These are phyloP conservation scores for Hermetia illucens DNA, from an alignment of 1,140 invertebrate species.

Conservation along the genomic window DNA sequence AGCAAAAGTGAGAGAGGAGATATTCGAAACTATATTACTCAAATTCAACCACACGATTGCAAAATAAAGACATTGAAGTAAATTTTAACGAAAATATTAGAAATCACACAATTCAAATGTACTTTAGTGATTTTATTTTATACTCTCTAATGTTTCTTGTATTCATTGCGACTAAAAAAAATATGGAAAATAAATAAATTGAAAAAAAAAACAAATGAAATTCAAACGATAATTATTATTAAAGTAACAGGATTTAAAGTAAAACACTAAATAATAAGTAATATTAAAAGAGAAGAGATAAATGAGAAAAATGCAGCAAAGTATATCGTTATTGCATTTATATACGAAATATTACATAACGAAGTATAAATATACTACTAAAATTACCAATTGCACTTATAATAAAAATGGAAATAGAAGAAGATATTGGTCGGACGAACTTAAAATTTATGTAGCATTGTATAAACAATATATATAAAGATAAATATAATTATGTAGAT, in stretches of 20 bases:
- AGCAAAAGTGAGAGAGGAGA: no score
- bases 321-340: conserved; percentile 1
- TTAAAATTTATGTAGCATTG: conserved; percentile 1
- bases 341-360: no score
- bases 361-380: neutral
- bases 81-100: neutral
- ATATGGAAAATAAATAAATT: no score
- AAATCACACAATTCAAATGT: neutral
- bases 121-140: neutral
- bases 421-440: neutral
- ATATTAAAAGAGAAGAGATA: neutral
- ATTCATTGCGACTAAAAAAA: neutral
- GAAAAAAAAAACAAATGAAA: no score
- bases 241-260: neutral
- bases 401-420: neutral
- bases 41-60: no score
- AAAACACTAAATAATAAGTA: neutral
- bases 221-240: neutral
- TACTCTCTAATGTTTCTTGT: neutral
- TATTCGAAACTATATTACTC: no score
- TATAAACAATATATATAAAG: conserved; percentile 1
- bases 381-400: neutral
- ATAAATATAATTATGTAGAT: conserved; percentile 1
- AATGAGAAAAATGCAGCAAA: no score
- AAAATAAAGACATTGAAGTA: no score